Evolutionary conservation across 2,888 invertebrate species (phyloP), one percentile per base, ranked within the genome.

Genomic region (Metalampra italica): DNA sequence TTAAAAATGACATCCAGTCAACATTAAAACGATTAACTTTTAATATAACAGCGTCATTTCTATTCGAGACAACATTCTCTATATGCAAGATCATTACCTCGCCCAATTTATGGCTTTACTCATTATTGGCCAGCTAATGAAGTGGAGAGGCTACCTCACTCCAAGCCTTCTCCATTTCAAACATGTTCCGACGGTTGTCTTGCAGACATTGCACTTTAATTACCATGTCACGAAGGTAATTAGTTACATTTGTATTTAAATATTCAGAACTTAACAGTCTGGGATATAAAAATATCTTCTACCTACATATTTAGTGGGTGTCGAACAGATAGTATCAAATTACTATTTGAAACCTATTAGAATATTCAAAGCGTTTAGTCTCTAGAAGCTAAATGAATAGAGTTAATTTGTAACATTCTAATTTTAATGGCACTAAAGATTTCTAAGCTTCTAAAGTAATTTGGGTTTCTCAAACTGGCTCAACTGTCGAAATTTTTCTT

Each of bases 211-310:
- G 56, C 55, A 57, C 54, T 53, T 54, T 66, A 62, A 71, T 69
- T 64, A 65, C 59, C 52, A 49, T 57, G 49, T 60, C 49, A 49
- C 55, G 49, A 53, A 44, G 50, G 67, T 72, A 75, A 80, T 82
- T 75, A 77, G 68, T 64, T 42, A 66, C 69, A 72, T 73, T 72
- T 71, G 64, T 68, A 67, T 71, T 68, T 75, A 71, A 73, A 51
- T 67, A 60, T 61, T 57, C 50, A 47, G 50, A 61, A n/a, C 36
- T 9, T n/a, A 7, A 36, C n/a, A 36, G 9, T 2, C 36, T 36
- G 36, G 3, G 36, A 5, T 36, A 36, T 36, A 36, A 36, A 36
- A 36, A 36, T 36, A 40, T 9, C 22, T 29, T 14, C 15, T 5
- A 14, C 14, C 14, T n/a, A n/a, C n/a, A n/a, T 39, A 39, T 14